Evolutionary conservation across 2,888 invertebrate species (phyloP).

Genomic region (Branchipolynoe longqiensis): DNA sequence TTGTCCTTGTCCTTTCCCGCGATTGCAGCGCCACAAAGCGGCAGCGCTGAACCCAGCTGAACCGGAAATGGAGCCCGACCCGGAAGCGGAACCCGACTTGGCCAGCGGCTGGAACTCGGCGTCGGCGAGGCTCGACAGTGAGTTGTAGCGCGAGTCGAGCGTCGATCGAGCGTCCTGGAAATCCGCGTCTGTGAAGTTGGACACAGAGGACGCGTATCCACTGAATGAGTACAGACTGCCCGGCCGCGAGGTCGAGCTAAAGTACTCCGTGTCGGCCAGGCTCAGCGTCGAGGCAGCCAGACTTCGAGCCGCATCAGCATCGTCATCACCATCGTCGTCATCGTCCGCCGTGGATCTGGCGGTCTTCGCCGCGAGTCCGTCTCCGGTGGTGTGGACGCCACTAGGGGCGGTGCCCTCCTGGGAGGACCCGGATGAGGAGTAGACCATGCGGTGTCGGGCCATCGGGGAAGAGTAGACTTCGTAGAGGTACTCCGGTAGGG

Average conservation of each 20-base stretch:
- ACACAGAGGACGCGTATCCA: constrained; percentile 22
- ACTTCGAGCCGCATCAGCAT: neutral
- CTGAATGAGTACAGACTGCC: constrained; percentile 17
- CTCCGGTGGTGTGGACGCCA: too few relatives aligned
- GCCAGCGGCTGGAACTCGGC: neutral
- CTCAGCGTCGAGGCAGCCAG: constrained; percentile 18
- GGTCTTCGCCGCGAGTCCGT: too few relatives aligned
- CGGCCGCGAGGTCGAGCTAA: constrained; percentile 23
- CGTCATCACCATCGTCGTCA: neutral
- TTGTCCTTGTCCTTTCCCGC: neutral
- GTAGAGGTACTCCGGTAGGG: constrained; percentile 48
- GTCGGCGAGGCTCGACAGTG: neutral
- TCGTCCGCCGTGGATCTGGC: too few relatives aligned
- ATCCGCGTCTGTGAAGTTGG: constrained; percentile 23
- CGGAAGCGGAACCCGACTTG: neutral
- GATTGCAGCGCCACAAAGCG: neutral
- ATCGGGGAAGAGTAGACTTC: constrained; percentile 53
- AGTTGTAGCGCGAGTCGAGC: neutral
- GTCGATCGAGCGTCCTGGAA: neutral
- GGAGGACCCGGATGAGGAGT: constrained; percentile 27
- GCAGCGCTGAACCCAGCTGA: neutral
- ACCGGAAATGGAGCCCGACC: neutral
- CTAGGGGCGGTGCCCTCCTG: neutral
- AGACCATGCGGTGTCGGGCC: constrained; percentile 47
- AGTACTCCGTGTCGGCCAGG: constrained; percentile 38